Percentiles rank a stretch among this genome's conserved stretches.
These are phyloP conservation scores for Argyrosomus japonicus DNA, from an alignment of 2,113 vertebrate genomes.

Conservation along the genomic window DNA sequence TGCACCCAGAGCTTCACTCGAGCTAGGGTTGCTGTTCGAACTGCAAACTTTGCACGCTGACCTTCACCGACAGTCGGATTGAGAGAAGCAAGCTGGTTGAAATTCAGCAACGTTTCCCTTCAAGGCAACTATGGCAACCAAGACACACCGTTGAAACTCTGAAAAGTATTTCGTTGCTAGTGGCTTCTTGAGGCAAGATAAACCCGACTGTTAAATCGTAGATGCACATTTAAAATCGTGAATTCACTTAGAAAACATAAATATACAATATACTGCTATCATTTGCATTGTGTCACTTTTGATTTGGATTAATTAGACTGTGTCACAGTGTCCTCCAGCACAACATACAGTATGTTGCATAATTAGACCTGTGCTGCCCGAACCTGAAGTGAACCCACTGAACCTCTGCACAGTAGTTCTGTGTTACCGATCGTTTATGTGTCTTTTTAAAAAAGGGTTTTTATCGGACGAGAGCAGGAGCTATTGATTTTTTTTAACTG, in stretches of 20 bases:
- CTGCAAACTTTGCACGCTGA: too few species aligned
- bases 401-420: not conserved
- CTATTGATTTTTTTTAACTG: conserved; percentile 39
- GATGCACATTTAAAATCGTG: not conserved
- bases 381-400: not conserved
- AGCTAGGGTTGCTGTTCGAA: too few species aligned
- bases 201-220: not conserved
- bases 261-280: not conserved
- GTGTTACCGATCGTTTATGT: not conserved
- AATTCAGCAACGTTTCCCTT: not conserved
- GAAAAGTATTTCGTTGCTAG: not conserved
- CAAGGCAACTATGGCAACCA: not conserved
- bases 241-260: not conserved
- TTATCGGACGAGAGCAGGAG: conserved; percentile 18
- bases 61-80: too few species aligned
- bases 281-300: not conserved
- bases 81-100: too few species aligned
- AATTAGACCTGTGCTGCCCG: not conserved
- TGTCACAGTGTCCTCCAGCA: not conserved
- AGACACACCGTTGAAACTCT: not conserved
- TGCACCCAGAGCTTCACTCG: too few species aligned
- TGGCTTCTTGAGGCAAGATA: too few species aligned
- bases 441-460: conserved; percentile 1
- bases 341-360: not conserved
- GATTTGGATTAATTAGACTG: not conserved